Base-by-base conservation (phyloP, 1,140 invertebrate genomes). In the Gryllus bimaculatus region DNA sequence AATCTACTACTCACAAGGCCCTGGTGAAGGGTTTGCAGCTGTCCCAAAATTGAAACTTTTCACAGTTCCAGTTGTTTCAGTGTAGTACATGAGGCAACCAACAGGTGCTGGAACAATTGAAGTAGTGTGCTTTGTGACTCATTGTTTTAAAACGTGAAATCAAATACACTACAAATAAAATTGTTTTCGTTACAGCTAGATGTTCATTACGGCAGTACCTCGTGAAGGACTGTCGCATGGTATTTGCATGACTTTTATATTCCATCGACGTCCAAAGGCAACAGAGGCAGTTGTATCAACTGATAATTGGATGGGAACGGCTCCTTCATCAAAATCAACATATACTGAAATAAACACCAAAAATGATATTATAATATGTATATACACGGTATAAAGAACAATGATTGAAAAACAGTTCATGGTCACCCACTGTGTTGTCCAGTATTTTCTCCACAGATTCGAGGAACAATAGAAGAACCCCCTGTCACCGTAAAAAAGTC, bases 71-170 rank as follows among this genome's bases (percentile, higher is more conserved):
- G 88, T 87, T 7, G 85, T 81, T 8, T 86, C 88, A 39, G 89
- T 91, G 83, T 91, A 92, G 84, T 95, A 95, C 86, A 94, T 93
- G 7, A 95, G 86, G 84, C 94, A 95, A 48, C 93, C 93, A 74
- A 89, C 89, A 7, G 93, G 93, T 7, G 93, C 93, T 93, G 82
- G 74, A 77, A 66, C 47, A 77, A 18, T 66, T 66, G 54, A 66
- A 18, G 18, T 7, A 18, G 49, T 8, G 15, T 18, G 18, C 18
- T 66, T 66, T 66, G 7, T 2, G 26, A 74, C n/a, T 76, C 48
- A n/a, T 54, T 39, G 1, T 5, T 39, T 39, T 39, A 39, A 39
- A 2, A 39, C 26, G 26, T 39, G 1, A 39, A 39, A 39, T 39
- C 26, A 39, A 39, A 39, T 39, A 5, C 5, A 39, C 26, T 39